Percentiles rank a stretch among this genome's conserved stretches.
phyloP scores from a whole-genome alignment of 2,113 vertebrate genomes.

The rat (Rattus norvegicus) region GRCr8 NC_086036.1:61039001-61039500 shows the following conservation, averaged over 20 bases:
- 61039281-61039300: neutral
- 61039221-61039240: neutral
- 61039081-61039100: neutral
- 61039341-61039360: neutral
- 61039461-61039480: neutral
- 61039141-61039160: neutral
- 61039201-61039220: neutral
- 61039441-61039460: neutral
- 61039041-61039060: neutral
- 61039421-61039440: neutral
- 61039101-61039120: neutral
- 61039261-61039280: neutral
- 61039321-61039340: neutral
- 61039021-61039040: neutral
- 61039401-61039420: too few species aligned
- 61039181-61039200: neutral
- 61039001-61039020: neutral
- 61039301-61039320: neutral
- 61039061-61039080: neutral
- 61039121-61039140: neutral
- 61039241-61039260: too few species aligned
- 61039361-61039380: neutral
- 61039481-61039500: neutral
- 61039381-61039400: neutral
- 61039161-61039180: neutral